Evolutionary conservation across 2,888 invertebrate genomes (phyloP).

Genomic region (Synanthedon vespiformis): DNA sequence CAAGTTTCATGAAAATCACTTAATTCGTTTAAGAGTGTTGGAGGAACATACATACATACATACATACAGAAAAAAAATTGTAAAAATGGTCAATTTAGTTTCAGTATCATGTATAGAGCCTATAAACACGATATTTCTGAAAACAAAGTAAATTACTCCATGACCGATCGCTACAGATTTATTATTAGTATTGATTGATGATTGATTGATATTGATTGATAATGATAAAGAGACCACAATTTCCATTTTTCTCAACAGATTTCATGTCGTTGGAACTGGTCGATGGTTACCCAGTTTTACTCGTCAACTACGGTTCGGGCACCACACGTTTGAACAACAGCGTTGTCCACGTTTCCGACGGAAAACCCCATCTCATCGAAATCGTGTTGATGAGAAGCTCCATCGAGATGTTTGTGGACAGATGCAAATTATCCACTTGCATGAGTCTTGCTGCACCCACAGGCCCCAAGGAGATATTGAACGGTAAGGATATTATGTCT

Average conservation of each 20-base stretch:
- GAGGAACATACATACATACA: too few relatives aligned
- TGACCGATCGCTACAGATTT: too few relatives aligned
- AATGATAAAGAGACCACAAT: not conserved
- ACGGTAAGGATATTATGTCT: constrained; percentile 43
- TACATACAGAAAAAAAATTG: too few relatives aligned
- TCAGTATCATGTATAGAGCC: too few relatives aligned
- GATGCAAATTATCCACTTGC: constrained; percentile 77
- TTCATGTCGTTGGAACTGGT: constrained; percentile 90
- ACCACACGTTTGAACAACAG: constrained; percentile 77
- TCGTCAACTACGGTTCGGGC: constrained; percentile 90
- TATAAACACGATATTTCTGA: too few relatives aligned
- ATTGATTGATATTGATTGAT: too few relatives aligned
- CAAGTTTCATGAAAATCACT: too few relatives aligned
- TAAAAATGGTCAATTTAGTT: too few relatives aligned
- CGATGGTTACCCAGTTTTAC: constrained; percentile 84
- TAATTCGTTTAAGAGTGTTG: too few relatives aligned
- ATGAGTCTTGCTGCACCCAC: constrained; percentile 78
- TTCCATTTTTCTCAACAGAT: constrained; percentile 63
- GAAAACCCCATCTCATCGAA: constrained; percentile 88
- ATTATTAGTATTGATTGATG: too few relatives aligned
- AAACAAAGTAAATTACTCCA: too few relatives aligned
- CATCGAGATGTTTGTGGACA: constrained; percentile 84
- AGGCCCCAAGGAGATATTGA: constrained; percentile 80
- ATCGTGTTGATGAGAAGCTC: constrained; percentile 75
- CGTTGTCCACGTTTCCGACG: constrained; percentile 82